Evolutionary conservation across 2,888 invertebrate genomes (phyloP).

Genomic region (Amphipyra berbera): DNA sequence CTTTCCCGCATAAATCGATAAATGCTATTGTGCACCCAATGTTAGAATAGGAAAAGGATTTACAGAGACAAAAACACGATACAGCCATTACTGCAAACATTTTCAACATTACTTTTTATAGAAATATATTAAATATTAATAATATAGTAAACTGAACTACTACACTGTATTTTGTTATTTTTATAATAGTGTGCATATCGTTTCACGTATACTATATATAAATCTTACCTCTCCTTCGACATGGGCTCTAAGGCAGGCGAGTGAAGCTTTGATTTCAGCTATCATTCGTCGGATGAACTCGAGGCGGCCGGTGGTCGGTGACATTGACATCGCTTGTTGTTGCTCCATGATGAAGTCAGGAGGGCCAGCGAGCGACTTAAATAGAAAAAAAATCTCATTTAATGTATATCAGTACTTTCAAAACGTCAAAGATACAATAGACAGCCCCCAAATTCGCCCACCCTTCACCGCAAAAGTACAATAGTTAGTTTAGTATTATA

Average conservation of each 20-base stretch:
- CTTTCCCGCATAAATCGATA: slow-evolving; percentile 25
- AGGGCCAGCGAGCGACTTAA: slow-evolving; percentile 59
- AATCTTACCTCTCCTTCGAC: slow-evolving; percentile 59
- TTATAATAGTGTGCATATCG: slow-evolving; percentile 12
- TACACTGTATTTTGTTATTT: slow-evolving; percentile 13
- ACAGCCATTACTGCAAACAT: slow-evolving; percentile 46
- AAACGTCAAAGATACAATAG: too few species aligned
- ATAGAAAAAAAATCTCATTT: slow-evolving; percentile 14
- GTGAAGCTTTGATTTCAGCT: slow-evolving; percentile 68
- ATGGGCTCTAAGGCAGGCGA: slow-evolving; percentile 63
- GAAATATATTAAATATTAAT: slow-evolving; percentile 12
- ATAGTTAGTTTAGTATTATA: too few species aligned
- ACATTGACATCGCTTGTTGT: slow-evolving; percentile 60
- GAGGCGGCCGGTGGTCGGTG: slow-evolving; percentile 76
- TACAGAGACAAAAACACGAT: slow-evolving; percentile 26
- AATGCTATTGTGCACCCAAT: slow-evolving; percentile 7
- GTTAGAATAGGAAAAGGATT: slow-evolving; percentile 25
- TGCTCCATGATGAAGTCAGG: slow-evolving; percentile 64
- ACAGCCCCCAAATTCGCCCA: too few species aligned
- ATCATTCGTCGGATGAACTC: slow-evolving; percentile 74
- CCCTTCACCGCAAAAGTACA: too few species aligned
- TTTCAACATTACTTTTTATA: slow-evolving; percentile 20
- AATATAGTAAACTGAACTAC: slow-evolving; percentile 16
- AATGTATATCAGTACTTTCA: too few species aligned
- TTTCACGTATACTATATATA: slow-evolving; percentile 6